Evolutionary conservation across 2,113 vertebrate species (phyloP), one percentile per base, ranked within the genome.

Genomic region (Rhea americana): DNA sequence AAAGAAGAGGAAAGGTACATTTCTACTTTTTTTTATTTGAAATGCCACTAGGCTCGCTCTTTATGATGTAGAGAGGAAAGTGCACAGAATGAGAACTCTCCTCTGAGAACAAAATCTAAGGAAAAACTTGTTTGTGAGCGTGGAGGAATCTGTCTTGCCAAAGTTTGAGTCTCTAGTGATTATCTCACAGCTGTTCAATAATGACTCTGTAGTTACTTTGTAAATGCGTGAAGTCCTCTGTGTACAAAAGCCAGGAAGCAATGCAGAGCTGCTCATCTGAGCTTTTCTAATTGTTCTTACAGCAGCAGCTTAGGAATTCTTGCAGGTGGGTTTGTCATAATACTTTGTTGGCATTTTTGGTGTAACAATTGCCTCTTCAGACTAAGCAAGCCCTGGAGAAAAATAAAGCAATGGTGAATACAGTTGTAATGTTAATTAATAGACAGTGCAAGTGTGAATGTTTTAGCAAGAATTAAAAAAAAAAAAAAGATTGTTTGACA

Each of bases 371-470:
- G 86, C 68, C 53, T 97, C 85, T 97, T 96, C 87, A 93, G 91
- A 67, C 39, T 68, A 90, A 97, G 92, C 50, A 97, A 97, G 87
- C 92, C 81, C 93, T 87, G 18, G 85, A 97, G 97, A 91, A 96
- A 80, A 96, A 94, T 74, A 72, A 48, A 91, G 53, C 59, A 84
- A 14, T 71, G 56, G 81, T 77, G 70, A 93, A 90, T 83, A 95
- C 24, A 77, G 26, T 70, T 87, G 47, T 89, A 95, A 95, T 65
- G 28, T 82, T 97, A 96, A 97, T 96, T 93, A 97, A 95, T n/a
- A 87, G 66, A 90, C 39, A 62, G 39, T 66, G 67, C 68, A 89
- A 91, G 70, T 78, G 75, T 53, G n/a, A 94, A 81, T 67, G 55
- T 56, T 95, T 93, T 62, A 73, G 47, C 32, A 58, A 80, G 28